Base-by-base conservation (phyloP, 2,888 invertebrate species). In the Clitarchus hookeri region DNA sequence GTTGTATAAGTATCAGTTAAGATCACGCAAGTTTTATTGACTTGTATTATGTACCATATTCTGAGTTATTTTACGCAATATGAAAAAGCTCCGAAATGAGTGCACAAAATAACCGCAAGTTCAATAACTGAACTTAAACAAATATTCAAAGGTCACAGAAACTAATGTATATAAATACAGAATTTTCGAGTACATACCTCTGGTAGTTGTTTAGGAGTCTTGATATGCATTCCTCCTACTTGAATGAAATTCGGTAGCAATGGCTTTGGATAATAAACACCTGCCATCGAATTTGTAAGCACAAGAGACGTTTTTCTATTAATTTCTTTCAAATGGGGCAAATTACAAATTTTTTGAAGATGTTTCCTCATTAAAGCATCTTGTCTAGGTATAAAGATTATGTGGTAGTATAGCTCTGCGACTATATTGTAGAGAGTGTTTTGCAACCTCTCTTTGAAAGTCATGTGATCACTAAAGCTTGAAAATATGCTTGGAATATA, bases 361-460 rank as follows among this genome's bases (percentile, higher is more conserved):
- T 85, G 25, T 19, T 83, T 85, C 27, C 77, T 65, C 85, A 85
- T 85, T n/a, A 85, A n/a, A 16, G 65, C 44, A 3, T 86, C 77
- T 12, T 85, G 85, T 19, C 25, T 65, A n/a, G 83, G 85, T 0
- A 85, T 65, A 27, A 44, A 85, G 12, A 48, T 44, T 0, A 65
- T 25, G 9, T 83, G n/a, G 6, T 84, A 44, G 13, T 84, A 83
- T 19, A 83, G 6, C 12, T 65, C 77, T 84, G 65, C 65, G 2
- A 16, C 13, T 9, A 25, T 19, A n/a, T 48, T 82, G 16, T 78
- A 25, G 6, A 91, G 91, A 0, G 93, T 90, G 89, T 94, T 95
- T 36, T 91, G 89, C 0, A 94, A 83, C 88, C 95, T 90, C 88
- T 93, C 92, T 89, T 90, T 90, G 88, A 95, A 94, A 78, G 91